Base-by-base conservation (phyloP, 2,113 vertebrate genomes). In the Garra rufa region DNA sequence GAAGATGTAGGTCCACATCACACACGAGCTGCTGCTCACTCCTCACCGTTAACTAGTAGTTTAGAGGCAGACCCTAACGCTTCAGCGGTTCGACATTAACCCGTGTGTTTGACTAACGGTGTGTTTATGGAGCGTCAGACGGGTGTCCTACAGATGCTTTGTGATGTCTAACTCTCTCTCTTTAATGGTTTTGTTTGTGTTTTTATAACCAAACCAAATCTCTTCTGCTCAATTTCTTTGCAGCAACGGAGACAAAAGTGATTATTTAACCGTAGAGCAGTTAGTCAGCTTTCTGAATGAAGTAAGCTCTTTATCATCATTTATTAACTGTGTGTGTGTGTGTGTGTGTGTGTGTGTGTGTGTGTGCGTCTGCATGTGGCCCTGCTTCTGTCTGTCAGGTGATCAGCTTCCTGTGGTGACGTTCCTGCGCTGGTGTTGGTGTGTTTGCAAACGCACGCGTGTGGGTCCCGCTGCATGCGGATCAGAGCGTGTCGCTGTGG, bases 211-310 rank as follows among this genome's bases (percentile, higher is more conserved):
- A 82, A 86, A 86, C 46, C 79, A 19, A 73, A 92, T 95, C 92
- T 92, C 95, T 96, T 95, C 95, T 97, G 97, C 98, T 98, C 94
- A 95, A 98, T 99, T 98, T 94, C 96, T 99, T 99, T 98, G 95
- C 98, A 99, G 98, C 98, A 99, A 99, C 97, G 98, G 98, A 96
- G 98, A 97, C 97, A 99, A 99, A 98, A 97, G 95, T 96, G 98
- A 99, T 99, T 99, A 96, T 99, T 99, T 99, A 99, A 99, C 96
- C 95, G 96, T 99, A 99, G 98, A 99, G 96, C 98, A 99, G 96
- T 99, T 99, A 99, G 98, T 99, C 98, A 99, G 97, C 98, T 99
- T 99, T 99, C 98, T 99, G 97, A 99, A 99, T 97, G 98, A 99
- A 99, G 98, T 99, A 99, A 99, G 98, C 97, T 97, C 96, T 98